phyloP scores from a whole-genome alignment of 1,140 invertebrate species.

The Pomacea maculata region DNA sequence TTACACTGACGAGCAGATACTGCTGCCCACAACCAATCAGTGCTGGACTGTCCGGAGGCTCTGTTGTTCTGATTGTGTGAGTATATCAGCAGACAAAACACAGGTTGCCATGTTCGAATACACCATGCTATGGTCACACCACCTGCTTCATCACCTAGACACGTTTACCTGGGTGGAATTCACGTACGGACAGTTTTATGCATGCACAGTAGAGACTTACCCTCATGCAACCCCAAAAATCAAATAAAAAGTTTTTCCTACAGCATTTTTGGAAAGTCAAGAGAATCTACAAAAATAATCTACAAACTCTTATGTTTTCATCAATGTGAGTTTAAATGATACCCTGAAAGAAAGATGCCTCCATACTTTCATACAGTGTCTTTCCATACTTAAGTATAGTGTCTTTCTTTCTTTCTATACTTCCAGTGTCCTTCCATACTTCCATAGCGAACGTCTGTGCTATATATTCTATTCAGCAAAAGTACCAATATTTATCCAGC shows the following conservation, averaged over 20 bases:
- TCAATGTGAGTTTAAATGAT: neutral
- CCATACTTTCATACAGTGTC: neutral
- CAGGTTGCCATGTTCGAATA: neutral
- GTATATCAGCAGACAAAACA: neutral
- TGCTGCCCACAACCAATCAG: neutral
- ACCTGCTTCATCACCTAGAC: neutral
- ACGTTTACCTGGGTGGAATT: neutral
- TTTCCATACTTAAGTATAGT: no score
- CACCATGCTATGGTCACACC: neutral
- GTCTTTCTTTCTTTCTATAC: neutral
- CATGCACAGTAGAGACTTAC: neutral
- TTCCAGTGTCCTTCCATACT: neutral
- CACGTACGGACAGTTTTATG: neutral
- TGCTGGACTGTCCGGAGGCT: slow-evolving; percentile 1
- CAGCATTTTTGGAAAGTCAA: no score
- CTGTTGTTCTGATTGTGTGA: neutral
- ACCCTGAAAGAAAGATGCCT: neutral
- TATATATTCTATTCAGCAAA: neutral
- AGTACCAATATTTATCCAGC: neutral
- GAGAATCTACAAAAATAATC: no score
- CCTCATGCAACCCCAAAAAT: no score
- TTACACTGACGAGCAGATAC: neutral
- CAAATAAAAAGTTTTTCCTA: no score
- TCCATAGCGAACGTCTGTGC: neutral
- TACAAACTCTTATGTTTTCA: no score